These are phyloP conservation scores for Neomonachus schauinslandi DNA, from an alignment of 2,113 vertebrate species.

Conservation along the genomic window DNA sequence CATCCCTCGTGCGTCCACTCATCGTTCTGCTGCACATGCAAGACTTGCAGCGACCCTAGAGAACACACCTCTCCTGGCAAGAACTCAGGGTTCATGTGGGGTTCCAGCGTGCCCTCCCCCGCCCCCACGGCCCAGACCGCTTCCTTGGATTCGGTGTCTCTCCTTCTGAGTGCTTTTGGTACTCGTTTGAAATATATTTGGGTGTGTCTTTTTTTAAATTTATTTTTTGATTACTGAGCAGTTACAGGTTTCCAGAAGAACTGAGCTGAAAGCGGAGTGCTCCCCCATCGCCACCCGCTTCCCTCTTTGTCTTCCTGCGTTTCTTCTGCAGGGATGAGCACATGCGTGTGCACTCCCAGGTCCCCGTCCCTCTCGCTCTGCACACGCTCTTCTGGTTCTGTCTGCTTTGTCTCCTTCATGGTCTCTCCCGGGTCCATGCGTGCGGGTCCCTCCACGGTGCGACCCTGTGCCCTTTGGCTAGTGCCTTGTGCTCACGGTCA, in stretches of 20 bases:
- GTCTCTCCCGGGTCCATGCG: not conserved
- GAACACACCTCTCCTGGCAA: not conserved
- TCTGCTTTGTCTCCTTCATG: not conserved
- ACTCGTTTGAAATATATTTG: not conserved
- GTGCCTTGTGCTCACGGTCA: not conserved
- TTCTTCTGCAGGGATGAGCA: not conserved
- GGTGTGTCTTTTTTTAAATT: not conserved
- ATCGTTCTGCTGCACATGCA: fast-evolving
- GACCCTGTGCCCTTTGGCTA: not conserved
- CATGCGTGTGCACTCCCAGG: not conserved
- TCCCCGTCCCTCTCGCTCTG: not conserved
- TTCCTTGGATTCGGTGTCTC: not conserved
- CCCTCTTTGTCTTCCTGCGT: not conserved
- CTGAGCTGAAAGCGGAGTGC: too few species aligned
- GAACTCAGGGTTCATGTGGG: not conserved
- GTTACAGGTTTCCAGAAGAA: not conserved
- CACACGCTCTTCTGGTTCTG: not conserved
- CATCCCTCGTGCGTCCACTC: not conserved
- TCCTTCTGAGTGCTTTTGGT: not conserved
- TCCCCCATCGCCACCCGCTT: not conserved
- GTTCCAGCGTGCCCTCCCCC: fast-evolving
- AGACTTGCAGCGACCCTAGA: not conserved
- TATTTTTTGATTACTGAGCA: not conserved
- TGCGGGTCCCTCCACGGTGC: not conserved
- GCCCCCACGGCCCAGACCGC: not conserved